A percentile compares a stretch with the other conserved stretches of the same genome.
Conservation (phyloP, 2,888 invertebrate species). For the Dryadula phaetusa region DNA sequence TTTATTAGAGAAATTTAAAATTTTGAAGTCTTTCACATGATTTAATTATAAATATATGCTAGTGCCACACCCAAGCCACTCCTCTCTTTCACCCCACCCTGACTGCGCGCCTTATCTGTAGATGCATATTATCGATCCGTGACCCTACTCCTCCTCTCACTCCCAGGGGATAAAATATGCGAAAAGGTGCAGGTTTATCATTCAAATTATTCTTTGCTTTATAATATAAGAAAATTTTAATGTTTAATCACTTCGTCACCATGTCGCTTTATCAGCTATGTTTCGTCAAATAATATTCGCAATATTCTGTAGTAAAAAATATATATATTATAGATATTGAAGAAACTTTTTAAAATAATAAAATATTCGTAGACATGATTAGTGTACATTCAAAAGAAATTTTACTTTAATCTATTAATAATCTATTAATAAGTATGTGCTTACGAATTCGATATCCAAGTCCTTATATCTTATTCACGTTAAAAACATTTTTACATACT, state of each 20-base stretch:
- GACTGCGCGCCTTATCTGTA: neutral
- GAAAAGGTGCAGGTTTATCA: neutral
- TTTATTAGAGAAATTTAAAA: too few relatives aligned
- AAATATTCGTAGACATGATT: too few relatives aligned
- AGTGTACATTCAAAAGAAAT: neutral
- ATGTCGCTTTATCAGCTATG: too few relatives aligned
- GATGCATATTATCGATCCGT: neutral
- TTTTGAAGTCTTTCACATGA: too few relatives aligned
- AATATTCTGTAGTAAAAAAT: too few relatives aligned
- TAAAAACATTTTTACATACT: constrained; percentile 9
- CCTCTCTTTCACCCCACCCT: neutral
- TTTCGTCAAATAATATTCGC: too few relatives aligned
- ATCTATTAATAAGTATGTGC: neutral
- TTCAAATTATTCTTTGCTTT: too few relatives aligned
- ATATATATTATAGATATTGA: too few relatives aligned
- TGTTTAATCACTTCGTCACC: too few relatives aligned
- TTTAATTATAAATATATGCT: too few relatives aligned
- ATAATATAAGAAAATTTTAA: too few relatives aligned
- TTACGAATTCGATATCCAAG: neutral
- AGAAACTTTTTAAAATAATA: too few relatives aligned
- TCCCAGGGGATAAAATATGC: neutral
- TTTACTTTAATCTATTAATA: neutral
- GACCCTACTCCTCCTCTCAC: neutral
- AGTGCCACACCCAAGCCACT: neutral
- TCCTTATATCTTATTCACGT: neutral